Evolutionary conservation across 1,140 invertebrate genomes (phyloP).

Genomic region (Chelonus insularis): DNA sequence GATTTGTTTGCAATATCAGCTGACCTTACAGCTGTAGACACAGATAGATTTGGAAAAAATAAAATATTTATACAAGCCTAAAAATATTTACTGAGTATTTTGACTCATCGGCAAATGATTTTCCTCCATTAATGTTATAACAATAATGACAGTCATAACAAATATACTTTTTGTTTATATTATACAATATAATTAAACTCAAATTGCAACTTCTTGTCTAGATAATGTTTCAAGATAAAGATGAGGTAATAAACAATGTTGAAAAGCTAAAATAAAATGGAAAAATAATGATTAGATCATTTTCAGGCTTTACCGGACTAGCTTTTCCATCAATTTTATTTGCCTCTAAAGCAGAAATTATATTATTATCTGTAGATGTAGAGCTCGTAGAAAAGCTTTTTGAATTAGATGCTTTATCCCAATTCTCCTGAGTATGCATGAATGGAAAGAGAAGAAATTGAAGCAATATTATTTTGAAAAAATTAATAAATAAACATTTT

Average conservation of each 20-base stretch:
- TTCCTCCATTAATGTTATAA: no score
- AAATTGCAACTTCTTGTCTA: no score
- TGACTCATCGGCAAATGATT: no score
- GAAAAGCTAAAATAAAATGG: conserved; percentile 21
- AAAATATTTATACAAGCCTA: no score
- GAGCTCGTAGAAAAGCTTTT: conserved; percentile 67
- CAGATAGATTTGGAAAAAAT: no score
- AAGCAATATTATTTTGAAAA: conserved; percentile 4
- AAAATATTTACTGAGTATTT: no score
- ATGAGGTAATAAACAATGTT: conserved; percentile 14
- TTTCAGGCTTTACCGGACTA: conserved; percentile 40
- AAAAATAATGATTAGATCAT: conserved; percentile 20
- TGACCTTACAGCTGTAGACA: no score
- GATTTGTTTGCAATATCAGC: no score
- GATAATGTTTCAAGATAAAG: no score
- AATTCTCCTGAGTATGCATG: conserved; percentile 51
- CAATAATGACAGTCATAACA: no score
- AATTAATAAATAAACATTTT: conserved; percentile 30
- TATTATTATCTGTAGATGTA: conserved; percentile 66
- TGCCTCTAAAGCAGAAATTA: conserved; percentile 60
- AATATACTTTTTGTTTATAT: no score
- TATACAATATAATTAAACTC: no score
- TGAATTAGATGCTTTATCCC: conserved; percentile 63
- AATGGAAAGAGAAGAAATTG: not conserved
- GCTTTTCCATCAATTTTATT: conserved; percentile 56